Evolutionary conservation across 2,113 vertebrate genomes (phyloP).

Genomic region (Tenrec ecaudatus): DNA sequence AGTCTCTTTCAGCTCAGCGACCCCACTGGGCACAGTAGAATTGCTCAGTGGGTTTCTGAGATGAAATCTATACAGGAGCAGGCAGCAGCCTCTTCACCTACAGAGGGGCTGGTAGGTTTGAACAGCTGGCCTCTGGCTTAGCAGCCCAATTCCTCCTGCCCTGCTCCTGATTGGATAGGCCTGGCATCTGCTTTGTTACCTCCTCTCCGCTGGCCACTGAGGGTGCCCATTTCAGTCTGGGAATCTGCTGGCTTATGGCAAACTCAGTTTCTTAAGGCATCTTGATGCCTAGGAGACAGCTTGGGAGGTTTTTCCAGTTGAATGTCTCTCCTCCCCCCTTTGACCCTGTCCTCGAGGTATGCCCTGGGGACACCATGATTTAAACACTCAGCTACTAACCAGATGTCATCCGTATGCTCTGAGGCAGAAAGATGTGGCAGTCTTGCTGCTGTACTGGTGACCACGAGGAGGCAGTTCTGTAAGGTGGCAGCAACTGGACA

Average conservation of each 20-base stretch:
- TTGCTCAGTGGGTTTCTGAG: too few relatives aligned
- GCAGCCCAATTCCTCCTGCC: too few relatives aligned
- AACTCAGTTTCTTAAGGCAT: neutral
- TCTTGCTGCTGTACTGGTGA: neutral
- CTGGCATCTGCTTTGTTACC: accelerated
- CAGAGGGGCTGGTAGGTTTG: too few relatives aligned
- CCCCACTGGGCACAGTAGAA: too few relatives aligned
- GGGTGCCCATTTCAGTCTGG: neutral
- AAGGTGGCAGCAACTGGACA: neutral
- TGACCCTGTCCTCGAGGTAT: neutral
- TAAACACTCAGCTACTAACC: neutral
- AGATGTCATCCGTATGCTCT: neutral
- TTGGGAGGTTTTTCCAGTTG: neutral
- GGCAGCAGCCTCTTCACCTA: too few relatives aligned
- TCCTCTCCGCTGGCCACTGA: too few relatives aligned
- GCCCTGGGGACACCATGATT: neutral
- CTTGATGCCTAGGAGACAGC: neutral
- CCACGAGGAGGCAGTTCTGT: neutral
- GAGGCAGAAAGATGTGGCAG: neutral
- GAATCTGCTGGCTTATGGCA: neutral
- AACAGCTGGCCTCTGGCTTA: too few relatives aligned
- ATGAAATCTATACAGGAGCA: too few relatives aligned
- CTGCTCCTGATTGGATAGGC: neutral
- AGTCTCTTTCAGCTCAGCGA: too few relatives aligned
- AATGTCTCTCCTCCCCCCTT: neutral